phyloP scores from a whole-genome alignment of 2,113 vertebrate genomes.

The Sisor rabdophorus region DNA sequence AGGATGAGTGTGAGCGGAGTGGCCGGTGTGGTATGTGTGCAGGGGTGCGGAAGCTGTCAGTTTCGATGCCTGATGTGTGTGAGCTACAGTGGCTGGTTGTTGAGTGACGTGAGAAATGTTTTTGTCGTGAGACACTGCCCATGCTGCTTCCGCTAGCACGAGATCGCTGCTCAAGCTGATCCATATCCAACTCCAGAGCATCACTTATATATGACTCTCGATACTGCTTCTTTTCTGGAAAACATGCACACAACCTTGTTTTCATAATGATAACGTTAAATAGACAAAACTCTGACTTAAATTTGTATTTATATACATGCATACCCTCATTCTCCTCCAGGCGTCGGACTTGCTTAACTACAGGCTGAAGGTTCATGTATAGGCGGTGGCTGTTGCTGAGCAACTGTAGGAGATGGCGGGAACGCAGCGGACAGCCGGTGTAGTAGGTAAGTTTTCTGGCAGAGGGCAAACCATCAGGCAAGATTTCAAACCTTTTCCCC shows the following conservation, averaged over 20 bases:
- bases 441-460: constrained; percentile 96
- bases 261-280: background rate
- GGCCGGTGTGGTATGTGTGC: constrained; percentile 72
- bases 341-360: constrained; percentile 88
- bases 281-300: no score
- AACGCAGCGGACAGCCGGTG: constrained; percentile 89
- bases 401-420: constrained; percentile 91
- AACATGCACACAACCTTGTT: background rate
- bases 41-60: constrained; percentile 74
- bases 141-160: constrained; percentile 91
- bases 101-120: constrained; percentile 86
- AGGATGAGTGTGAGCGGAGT: constrained; percentile 87
- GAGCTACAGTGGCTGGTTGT: constrained; percentile 91
- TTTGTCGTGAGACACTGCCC: constrained; percentile 82
- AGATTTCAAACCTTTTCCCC: constrained; percentile 98
- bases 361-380: constrained; percentile 96
- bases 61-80: constrained; percentile 92
- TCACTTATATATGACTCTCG: constrained; percentile 98
- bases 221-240: constrained; percentile 95
- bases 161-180: constrained; percentile 88
- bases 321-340: constrained; percentile 95
- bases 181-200: constrained; percentile 92
- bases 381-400: constrained; percentile 97
- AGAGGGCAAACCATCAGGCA: constrained; percentile 90
- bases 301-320: no score